Conservation (phyloP, 2,113 vertebrate species). For the Istiophorus platypterus region DNA sequence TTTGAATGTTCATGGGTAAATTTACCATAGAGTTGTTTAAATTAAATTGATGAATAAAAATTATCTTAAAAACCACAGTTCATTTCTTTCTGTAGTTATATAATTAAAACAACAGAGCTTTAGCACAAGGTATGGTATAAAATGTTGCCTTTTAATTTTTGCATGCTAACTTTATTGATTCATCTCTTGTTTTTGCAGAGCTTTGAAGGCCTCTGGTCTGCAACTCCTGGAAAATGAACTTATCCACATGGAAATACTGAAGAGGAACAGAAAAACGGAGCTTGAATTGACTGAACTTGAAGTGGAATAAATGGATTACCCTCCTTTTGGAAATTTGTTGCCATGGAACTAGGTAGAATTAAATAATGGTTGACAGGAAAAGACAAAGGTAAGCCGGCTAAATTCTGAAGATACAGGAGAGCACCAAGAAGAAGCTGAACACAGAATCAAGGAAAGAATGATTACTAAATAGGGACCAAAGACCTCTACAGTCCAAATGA, state of each 20-base stretch:
- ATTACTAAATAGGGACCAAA: conserved; percentile 72
- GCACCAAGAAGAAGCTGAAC: conserved; percentile 50
- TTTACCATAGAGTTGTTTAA: background rate
- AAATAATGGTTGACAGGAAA: conserved; percentile 69
- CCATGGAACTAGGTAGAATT: conserved; percentile 74
- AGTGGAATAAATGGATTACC: conserved; percentile 80
- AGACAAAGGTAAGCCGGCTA: conserved; percentile 66
- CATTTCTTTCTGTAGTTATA: background rate
- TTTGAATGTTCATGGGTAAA: background rate
- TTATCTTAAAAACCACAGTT: background rate
- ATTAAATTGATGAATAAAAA: background rate
- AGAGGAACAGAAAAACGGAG: conserved; percentile 58
- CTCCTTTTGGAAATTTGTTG: conserved; percentile 72
- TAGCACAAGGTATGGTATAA: background rate
- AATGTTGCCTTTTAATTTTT: conserved; percentile 16
- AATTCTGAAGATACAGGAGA: conserved; percentile 63
- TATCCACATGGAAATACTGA: conserved; percentile 67
- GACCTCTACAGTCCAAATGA: conserved; percentile 60
- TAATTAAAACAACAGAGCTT: background rate
- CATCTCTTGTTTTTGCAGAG: conserved; percentile 71
- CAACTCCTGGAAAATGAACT: conserved; percentile 64
- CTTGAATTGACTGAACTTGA: conserved; percentile 68
- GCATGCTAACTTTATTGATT: conserved; percentile 48
- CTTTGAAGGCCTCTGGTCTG: conserved; percentile 53
- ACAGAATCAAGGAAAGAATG: conserved; percentile 39